phyloP scores from a whole-genome alignment of 2,113 vertebrate species.

The Sitta europaea region DNA sequence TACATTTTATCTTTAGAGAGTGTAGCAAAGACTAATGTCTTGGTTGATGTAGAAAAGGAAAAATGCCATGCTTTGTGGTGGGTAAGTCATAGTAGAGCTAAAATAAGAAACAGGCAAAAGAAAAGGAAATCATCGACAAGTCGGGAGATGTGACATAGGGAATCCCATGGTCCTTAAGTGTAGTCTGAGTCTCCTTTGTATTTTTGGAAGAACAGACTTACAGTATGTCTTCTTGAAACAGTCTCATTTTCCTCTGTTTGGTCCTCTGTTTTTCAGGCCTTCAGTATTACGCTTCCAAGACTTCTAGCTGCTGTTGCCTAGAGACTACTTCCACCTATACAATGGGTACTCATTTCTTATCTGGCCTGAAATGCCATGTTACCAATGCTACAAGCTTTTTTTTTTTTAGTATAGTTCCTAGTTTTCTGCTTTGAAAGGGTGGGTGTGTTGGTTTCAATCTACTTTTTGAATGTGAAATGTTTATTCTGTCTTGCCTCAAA shows the following conservation, averaged over 20 bases:
- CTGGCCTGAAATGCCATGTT: neutral
- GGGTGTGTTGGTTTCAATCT: neutral
- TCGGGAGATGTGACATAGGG: neutral
- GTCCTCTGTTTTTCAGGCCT: neutral
- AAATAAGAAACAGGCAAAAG: neutral
- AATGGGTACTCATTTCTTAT: neutral
- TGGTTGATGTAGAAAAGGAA: neutral
- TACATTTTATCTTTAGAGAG: neutral
- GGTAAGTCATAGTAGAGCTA: neutral
- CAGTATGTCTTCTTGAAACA: neutral
- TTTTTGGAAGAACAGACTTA: neutral
- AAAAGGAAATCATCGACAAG: neutral
- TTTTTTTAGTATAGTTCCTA: neutral
- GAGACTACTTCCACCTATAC: neutral
- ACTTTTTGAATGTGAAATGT: neutral
- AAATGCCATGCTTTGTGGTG: neutral
- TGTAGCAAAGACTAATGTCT: neutral
- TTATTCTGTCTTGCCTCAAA: neutral
- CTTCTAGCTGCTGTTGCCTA: neutral
- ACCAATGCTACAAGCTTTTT: neutral
- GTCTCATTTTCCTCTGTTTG: neutral
- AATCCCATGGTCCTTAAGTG: neutral
- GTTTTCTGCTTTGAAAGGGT: neutral
- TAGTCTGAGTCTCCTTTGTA: neutral
- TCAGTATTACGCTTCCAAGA: neutral